phyloP scores from a whole-genome alignment of 2,888 invertebrate genomes.

The Caenorhabditis sp. region DNA sequence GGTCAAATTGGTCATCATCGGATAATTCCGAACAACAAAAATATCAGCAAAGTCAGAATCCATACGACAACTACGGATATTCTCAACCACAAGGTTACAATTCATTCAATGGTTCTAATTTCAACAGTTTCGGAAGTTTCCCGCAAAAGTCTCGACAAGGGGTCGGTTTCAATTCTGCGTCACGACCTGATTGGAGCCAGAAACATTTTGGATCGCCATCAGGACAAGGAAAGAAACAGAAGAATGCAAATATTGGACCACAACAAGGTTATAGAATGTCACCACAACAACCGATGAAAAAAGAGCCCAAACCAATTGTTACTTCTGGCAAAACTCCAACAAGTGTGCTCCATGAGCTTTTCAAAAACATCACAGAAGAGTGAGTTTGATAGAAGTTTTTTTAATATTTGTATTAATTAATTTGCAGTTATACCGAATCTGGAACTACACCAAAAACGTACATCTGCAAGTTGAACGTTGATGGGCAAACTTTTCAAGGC shows the following conservation, averaged over 20 bases:
- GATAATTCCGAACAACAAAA: neutral
- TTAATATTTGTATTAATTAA: neutral
- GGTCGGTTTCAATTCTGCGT: neutral
- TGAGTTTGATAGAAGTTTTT: slow-evolving; percentile 7
- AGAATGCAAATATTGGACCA: neutral
- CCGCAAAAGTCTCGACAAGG: neutral
- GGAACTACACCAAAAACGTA: slow-evolving; percentile 23
- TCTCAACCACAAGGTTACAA: neutral
- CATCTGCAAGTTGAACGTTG: slow-evolving; percentile 29
- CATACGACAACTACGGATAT: neutral
- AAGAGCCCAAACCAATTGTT: neutral
- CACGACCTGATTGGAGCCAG: neutral
- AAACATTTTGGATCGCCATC: neutral
- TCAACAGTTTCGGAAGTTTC: neutral
- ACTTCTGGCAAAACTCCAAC: slow-evolving; percentile 44
- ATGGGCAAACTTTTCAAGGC: slow-evolving; percentile 22
- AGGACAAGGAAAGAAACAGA: too few relatives aligned
- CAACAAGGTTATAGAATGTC: too few relatives aligned
- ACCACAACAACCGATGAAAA: neutral
- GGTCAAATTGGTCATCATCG: neutral
- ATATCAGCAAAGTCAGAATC: neutral
- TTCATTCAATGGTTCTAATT: neutral
- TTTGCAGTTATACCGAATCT: slow-evolving; percentile 23
- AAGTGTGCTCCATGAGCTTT: slow-evolving; percentile 46
- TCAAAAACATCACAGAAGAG: slow-evolving; percentile 39